These are phyloP conservation scores for Mus spicilegus DNA, from an alignment of 2,113 vertebrate genomes.

Conservation along the genomic window DNA sequence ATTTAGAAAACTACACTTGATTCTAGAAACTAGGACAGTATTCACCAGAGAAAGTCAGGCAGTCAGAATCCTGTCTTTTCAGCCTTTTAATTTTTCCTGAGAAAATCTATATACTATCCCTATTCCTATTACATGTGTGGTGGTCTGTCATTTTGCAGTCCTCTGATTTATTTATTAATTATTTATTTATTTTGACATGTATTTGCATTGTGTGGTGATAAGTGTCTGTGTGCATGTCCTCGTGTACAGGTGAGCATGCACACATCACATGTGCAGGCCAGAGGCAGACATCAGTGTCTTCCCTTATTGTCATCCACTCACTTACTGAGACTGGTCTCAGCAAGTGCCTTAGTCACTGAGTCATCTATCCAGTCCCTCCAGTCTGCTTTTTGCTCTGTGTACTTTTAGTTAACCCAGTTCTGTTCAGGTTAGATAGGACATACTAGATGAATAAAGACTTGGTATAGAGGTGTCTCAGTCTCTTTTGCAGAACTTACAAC, in stretches of 20 bases:
- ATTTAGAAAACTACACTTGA: background rate
- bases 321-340: background rate
- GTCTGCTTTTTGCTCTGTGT: background rate
- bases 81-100: constrained; percentile 1
- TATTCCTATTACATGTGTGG: constrained; percentile 2
- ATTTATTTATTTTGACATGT: too few relatives aligned
- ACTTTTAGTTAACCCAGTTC: background rate
- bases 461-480: background rate
- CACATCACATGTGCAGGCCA: background rate
- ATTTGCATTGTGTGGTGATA: background rate
- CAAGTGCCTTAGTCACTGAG: background rate
- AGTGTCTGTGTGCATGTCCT: background rate
- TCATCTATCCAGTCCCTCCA: too few relatives aligned
- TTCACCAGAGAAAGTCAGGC: background rate
- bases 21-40: constrained; percentile 33
- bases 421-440: background rate
- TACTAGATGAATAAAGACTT: constrained; percentile 13
- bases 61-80: background rate
- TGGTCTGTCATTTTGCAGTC: background rate
- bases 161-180: background rate
- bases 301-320: background rate
- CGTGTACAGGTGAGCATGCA: background rate
- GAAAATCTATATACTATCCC: background rate
- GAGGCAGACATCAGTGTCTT: background rate
- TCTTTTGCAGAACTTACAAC: background rate